phyloP scores from a whole-genome alignment of 2,888 invertebrate genomes.

The Tetramorium bicarinatum region DNA sequence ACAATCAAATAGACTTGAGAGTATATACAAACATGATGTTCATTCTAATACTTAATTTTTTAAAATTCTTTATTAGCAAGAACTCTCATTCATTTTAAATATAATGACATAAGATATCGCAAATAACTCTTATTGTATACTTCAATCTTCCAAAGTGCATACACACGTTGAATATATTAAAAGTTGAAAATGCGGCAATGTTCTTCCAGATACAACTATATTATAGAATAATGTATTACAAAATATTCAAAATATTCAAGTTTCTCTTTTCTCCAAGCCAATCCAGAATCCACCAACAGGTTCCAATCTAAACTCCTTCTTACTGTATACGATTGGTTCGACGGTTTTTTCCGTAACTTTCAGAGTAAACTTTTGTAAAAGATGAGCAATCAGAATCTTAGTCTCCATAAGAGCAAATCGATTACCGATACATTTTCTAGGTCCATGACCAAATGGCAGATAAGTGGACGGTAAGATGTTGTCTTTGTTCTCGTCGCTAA shows the following conservation, averaged over 20 bases:
- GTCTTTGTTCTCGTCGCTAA: constrained; percentile 70
- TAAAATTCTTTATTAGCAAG: too few species aligned
- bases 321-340: not conserved
- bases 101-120: too few species aligned
- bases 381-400: not conserved
- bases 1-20: not conserved
- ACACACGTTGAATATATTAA: too few species aligned
- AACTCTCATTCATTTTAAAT: too few species aligned
- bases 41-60: too few species aligned
- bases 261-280: not conserved
- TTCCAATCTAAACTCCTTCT: not conserved
- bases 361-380: not conserved
- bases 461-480: constrained; percentile 69
- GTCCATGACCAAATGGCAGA: too few species aligned
- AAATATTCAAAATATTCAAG: not conserved
- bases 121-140: too few species aligned
- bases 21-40: constrained; percentile 65
- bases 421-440: not conserved
- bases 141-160: too few species aligned
- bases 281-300: not conserved
- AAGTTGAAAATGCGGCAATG: too few species aligned
- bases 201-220: too few species aligned
- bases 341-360: too few species aligned
- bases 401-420: not conserved
- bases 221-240: not conserved